phyloP scores from a whole-genome alignment of 2,797 vertebrate species.

The Poliocrania exsul region DNA sequence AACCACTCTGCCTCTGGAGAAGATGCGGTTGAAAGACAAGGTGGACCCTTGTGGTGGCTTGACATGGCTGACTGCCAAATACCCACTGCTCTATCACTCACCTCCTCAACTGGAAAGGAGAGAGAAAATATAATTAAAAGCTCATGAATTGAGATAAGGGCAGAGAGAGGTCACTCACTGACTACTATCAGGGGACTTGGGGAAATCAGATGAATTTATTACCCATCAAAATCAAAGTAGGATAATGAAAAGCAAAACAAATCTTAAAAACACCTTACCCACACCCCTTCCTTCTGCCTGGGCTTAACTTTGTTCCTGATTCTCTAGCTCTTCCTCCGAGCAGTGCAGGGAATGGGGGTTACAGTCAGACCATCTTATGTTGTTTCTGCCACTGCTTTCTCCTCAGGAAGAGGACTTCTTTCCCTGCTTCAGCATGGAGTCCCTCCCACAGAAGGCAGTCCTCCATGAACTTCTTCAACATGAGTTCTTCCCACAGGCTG shows the following conservation, averaged over 20 bases:
- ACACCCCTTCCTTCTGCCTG: accelerated
- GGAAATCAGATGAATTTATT: neutral
- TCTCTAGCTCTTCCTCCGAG: neutral
- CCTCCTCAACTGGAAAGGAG: neutral
- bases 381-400: neutral
- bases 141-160: neutral
- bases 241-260: neutral
- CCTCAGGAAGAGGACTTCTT: neutral
- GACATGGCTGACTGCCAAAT: neutral
- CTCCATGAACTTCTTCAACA: neutral
- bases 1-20: neutral
- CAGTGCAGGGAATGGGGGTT: neutral
- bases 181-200: neutral
- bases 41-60: neutral
- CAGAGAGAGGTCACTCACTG: neutral
- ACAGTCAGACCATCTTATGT: neutral
- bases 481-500: neutral
- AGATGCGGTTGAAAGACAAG: neutral
- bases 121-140: neutral
- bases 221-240: neutral
- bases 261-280: neutral
- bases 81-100: neutral
- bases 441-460: neutral
- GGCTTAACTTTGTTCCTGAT: neutral
- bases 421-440: neutral